Percentiles rank a stretch among this genome's conserved stretches.
Conservation (phyloP, 2,888 invertebrate genomes). For the Lottia gigantea region DNA sequence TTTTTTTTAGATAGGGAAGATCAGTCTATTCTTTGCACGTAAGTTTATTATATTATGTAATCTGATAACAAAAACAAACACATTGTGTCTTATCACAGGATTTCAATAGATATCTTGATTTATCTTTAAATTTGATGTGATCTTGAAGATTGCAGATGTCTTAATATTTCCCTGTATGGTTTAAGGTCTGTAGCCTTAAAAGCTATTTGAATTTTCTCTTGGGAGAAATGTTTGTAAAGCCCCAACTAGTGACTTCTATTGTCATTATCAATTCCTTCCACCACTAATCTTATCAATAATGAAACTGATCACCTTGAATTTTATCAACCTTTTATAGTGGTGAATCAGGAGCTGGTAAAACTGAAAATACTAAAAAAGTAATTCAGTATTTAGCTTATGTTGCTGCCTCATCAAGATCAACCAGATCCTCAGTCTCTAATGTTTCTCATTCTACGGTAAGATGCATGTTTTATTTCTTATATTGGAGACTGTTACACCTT, state of each 20-base stretch:
- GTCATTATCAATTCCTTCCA: too few relatives aligned
- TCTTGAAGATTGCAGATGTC: too few relatives aligned
- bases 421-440: conserved; percentile 51
- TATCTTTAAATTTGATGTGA: too few relatives aligned
- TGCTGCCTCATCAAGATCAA: conserved; percentile 81
- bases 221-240: too few relatives aligned
- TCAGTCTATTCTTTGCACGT: conserved; percentile 97
- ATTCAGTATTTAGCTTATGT: conserved; percentile 99
- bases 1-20: conserved; percentile 91
- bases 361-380: conserved; percentile 99
- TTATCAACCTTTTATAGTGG: conserved; percentile 72
- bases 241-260: too few relatives aligned
- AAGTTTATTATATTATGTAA: conserved; percentile 48
- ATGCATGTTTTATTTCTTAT: not conserved
- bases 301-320: not conserved
- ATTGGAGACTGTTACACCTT: not conserved
- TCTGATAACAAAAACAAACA: too few relatives aligned
- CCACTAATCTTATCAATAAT: too few relatives aligned
- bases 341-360: conserved; percentile 99
- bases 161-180: too few relatives aligned
- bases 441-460: conserved; percentile 44
- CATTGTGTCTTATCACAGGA: too few relatives aligned
- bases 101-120: too few relatives aligned
- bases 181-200: too few relatives aligned
- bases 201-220: too few relatives aligned